Base-by-base conservation (phyloP, 1,140 invertebrate genomes). In the Conopomorpha cramerella region DNA sequence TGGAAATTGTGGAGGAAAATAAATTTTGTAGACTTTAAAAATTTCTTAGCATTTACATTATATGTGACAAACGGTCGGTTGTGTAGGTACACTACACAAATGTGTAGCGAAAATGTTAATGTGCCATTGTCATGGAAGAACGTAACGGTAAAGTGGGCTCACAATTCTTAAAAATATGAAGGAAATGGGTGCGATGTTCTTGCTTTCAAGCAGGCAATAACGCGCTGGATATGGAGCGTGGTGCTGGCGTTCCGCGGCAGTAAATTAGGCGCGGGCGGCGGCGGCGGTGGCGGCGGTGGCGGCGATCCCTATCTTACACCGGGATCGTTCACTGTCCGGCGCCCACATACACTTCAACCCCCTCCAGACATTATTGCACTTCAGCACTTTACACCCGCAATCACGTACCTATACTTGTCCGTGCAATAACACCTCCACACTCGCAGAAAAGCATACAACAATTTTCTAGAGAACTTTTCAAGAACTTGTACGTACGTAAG, bases 201-300 rank as follows among this genome's bases (percentile, higher is more conserved):
- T 63, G 59, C 62, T 70, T 73, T 66, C 62, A 68, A 73, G 64
- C 66, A 61, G 62, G 68, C 63, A 73, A 73, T 73, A 73, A 73
- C 58, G 60, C 51, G 49, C 51, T 63, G 58, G 54, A 66, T 70
- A 66, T 61, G 65, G 65, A 64, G 63, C 63, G 63, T 70, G 68
- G 55, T 68, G 50, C 52, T 73, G 68, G 65, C 68, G 63, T 67
- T 70, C 65, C 61, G 55, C 57, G 55, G 62, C 61, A 66, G 64
- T 73, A 73, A 73, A 73, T 73, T 70, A 70, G 64, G 60, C 16
- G 43, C 37, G 38, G 55, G 54, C 44, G 14, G 32, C 32, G 51
- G 18, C n/a, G n/a, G 39, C 40, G 37, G 39, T 46, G 30, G 43
- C 30, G 41, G 45, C 41, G 36, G 40, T 38, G 23, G 31, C 33